Evolutionary conservation across 2,888 invertebrate species (phyloP), one percentile per base, ranked within the genome.

Genomic region (Argyresthia goedartella): DNA sequence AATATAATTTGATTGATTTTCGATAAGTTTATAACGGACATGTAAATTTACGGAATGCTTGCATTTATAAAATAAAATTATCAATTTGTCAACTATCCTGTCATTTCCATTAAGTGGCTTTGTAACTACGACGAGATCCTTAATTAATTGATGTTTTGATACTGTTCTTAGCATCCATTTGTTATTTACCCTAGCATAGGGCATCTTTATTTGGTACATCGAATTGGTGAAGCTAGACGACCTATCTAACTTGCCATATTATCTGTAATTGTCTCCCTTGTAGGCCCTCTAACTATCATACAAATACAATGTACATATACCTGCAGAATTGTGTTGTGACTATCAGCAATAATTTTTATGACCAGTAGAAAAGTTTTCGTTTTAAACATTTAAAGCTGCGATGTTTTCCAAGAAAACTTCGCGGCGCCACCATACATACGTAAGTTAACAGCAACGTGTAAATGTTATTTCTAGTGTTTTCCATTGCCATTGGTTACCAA

Each of bases 401-500:
- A 59, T 54, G 59, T 62, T 70, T 76, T 82, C 81, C 69, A 81
- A 82, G 81, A 81, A 74, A 67, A 57, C 60, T 56, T 58, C 62
- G 63, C 69, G 61, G 62, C 71, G 57, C 58, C 66, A 67, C 67
- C 77, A 82, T 84, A 84, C 84, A 84, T 84, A 85, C 84, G 70
- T 77, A n/a, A n/a, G n/a, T 72, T 71, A 71, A 71, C n/a, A n/a
- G n/a, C n/a, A 71, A 69, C 64, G 61, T 71, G 61, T 80, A 73
- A 75, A 74, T 78, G 76, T 80, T 25, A 73, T 73, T 73, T 72
- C 67, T 76, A 74, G 72, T 67, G 73, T 77, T 80, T 79, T 76
- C 49, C 77, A 77, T 81, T 80, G 84, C 82, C 84, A 86, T 85
- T 81, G 82, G 85, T 86, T 86, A 86, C 85, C 85, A 85, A 84